These are phyloP conservation scores for Kuschelorhynchus macadamiae DNA, from an alignment of 2,888 invertebrate genomes.

Conservation along the genomic window DNA sequence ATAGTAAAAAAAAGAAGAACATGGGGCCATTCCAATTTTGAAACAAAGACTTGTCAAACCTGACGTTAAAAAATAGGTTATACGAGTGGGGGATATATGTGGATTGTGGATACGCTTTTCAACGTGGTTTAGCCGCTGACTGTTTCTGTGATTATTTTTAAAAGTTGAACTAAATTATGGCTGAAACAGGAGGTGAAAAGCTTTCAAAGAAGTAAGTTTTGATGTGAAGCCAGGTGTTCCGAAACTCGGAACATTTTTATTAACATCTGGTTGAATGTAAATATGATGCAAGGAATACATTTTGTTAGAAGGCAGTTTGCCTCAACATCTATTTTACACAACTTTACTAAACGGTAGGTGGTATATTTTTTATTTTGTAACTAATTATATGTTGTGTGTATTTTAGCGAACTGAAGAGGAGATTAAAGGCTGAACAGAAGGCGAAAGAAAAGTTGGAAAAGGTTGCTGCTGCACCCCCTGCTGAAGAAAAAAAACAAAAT, in stretches of 20 bases:
- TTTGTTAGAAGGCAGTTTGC: constrained; percentile 50
- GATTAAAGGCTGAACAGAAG: constrained; percentile 93
- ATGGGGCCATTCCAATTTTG: too few relatives aligned
- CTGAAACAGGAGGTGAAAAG: constrained; percentile 58
- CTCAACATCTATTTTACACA: constrained; percentile 52
- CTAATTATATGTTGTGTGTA: constrained; percentile 18
- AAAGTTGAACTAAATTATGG: constrained; percentile 51
- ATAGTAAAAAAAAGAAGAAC: too few relatives aligned
- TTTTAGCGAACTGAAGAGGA: constrained; percentile 92
- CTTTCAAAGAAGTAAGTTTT: constrained; percentile 64
- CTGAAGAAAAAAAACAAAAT: constrained; percentile 73
- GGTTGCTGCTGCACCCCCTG: constrained; percentile 57
- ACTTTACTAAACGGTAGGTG: constrained; percentile 61
- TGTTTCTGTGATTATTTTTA: not conserved
- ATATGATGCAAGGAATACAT: constrained; percentile 56
- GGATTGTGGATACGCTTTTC: too few relatives aligned
- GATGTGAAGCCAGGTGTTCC: not conserved
- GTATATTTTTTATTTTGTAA: constrained; percentile 11
- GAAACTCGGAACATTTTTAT: constrained; percentile 6
- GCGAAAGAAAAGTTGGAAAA: constrained; percentile 86
- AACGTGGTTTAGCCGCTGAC: too few relatives aligned
- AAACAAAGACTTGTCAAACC: too few relatives aligned
- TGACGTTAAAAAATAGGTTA: too few relatives aligned
- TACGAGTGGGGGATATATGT: too few relatives aligned
- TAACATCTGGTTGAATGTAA: constrained; percentile 10